Evolutionary conservation across 2,113 vertebrate species (phyloP).

Genomic region (human (Homo sapiens)): GRCh38 chr7:8965501-8966000

Average conservation of each 20-base stretch:
- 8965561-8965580: conserved; percentile 85
- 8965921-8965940: conserved; percentile 76
- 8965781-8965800: conserved; percentile 80
- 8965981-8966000: not conserved
- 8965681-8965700: conserved; percentile 89
- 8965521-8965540: conserved; percentile 70
- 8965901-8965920: conserved; percentile 72
- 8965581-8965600: conserved; percentile 78
- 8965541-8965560: conserved; percentile 84
- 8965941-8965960: conserved; percentile 56
- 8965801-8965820: conserved; percentile 88
- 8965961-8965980: not conserved
- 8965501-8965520: conserved; percentile 81
- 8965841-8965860: conserved; percentile 80
- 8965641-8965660: conserved; percentile 83
- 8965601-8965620: conserved; percentile 87
- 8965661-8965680: conserved; percentile 84
- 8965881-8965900: conserved; percentile 79
- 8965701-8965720: conserved; percentile 87
- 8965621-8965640: conserved; percentile 85
- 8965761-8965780: conserved; percentile 88
- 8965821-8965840: conserved; percentile 80
- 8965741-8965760: conserved; percentile 90
- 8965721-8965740: conserved; percentile 88
- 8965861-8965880: conserved; percentile 81